Evolutionary conservation across 2,797 vertebrate species (phyloP).

Genomic region (Acanthurus leucopareius): DNA sequence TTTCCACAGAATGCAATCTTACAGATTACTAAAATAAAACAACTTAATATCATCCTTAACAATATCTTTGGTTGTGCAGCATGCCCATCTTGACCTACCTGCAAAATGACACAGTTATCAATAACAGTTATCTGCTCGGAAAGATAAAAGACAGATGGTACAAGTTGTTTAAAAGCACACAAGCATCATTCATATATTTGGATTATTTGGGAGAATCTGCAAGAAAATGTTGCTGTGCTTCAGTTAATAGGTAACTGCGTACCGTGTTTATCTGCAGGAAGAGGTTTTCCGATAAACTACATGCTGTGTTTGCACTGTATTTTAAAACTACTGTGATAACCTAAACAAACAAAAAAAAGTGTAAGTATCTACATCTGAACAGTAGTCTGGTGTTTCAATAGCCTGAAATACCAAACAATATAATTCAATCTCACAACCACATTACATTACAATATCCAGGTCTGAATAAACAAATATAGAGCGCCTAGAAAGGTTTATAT

Average conservation of each 20-base stretch:
- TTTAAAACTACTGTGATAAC: background rate
- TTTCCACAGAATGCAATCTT: slow-evolving; percentile 15
- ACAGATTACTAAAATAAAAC: slow-evolving; percentile 3
- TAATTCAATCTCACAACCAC: no score
- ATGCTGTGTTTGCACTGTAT: slow-evolving; percentile 14
- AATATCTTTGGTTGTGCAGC: slow-evolving; percentile 8
- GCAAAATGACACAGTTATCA: background rate
- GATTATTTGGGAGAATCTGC: slow-evolving; percentile 1
- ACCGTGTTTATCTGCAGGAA: background rate
- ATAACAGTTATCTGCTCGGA: slow-evolving; percentile 2
- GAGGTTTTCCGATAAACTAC: background rate
- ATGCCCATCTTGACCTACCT: slow-evolving; percentile 1
- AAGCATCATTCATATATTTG: background rate
- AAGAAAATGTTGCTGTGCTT: background rate
- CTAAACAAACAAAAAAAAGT: background rate
- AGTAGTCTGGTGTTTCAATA: no score
- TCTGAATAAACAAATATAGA: slow-evolving; percentile 1
- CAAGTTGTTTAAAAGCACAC: background rate
- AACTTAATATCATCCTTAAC: background rate
- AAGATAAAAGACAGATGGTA: background rate
- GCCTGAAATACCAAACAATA: no score
- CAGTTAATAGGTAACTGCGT: background rate
- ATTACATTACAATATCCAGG: no score
- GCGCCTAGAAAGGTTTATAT: background rate
- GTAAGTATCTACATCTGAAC: no score